A percentile compares a stretch with the other conserved stretches of the same genome.
Conservation (phyloP, 2,888 invertebrate species). For the Pimpla rufipes region DNA sequence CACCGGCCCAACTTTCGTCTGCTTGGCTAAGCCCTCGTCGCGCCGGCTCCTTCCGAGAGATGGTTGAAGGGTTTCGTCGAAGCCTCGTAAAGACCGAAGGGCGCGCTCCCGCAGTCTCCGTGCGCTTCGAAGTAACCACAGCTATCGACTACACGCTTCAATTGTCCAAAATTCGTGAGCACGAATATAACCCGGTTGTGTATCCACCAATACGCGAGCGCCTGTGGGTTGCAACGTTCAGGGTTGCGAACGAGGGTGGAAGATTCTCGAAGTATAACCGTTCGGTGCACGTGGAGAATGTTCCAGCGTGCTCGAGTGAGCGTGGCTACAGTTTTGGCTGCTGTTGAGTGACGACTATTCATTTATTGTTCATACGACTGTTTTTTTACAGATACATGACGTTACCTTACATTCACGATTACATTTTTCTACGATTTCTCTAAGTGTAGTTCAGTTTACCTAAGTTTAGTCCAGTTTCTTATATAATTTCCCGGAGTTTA, state of each 20-base stretch:
- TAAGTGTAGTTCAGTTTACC: too few species aligned
- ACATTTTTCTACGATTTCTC: too few species aligned
- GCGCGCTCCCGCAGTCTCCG: conserved; percentile 25
- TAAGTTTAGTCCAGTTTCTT: too few species aligned
- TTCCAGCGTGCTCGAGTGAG: not conserved
- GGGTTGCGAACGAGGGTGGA: conserved; percentile 21
- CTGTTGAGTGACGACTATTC: not conserved
- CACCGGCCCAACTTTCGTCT: conserved; percentile 21
- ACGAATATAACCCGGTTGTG: not conserved
- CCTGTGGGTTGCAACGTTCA: conserved; percentile 22
- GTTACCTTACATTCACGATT: too few species aligned
- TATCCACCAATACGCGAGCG: not conserved
- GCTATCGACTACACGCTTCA: conserved; percentile 47
- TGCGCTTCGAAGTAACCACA: conserved; percentile 57
- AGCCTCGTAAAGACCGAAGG: conserved; percentile 69
- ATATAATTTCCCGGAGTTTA: too few species aligned
- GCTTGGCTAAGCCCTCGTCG: conserved; percentile 25
- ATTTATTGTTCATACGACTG: not conserved
- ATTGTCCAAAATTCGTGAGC: conserved; percentile 48
- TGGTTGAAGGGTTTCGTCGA: conserved; percentile 71
- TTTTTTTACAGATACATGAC: too few species aligned
- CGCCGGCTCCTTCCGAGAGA: conserved; percentile 39
- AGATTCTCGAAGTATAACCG: conserved; percentile 14
- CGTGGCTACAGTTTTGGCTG: not conserved
- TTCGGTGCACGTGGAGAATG: not conserved